A percentile compares a stretch with the other conserved stretches of the same genome.
phyloP scores from a whole-genome alignment of 2,113 vertebrate species.

The Dipodomys spectabilis region DNA sequence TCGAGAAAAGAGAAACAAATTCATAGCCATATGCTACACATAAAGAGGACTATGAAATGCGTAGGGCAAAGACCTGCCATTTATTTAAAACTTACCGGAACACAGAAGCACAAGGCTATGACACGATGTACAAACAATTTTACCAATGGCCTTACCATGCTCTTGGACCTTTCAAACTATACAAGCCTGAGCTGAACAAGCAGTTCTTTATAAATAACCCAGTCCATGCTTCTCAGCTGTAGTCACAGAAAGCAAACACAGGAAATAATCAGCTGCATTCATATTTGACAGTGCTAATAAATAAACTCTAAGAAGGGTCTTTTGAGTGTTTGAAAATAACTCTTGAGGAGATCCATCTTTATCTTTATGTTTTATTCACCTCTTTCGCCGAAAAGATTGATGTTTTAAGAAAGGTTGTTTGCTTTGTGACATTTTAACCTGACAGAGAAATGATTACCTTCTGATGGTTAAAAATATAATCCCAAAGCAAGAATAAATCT shows the following conservation, averaged over 20 bases:
- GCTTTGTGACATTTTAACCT: not conserved
- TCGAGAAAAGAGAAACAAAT: not conserved
- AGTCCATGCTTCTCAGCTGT: not conserved
- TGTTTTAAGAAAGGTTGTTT: conserved; percentile 33
- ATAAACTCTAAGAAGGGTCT: not conserved
- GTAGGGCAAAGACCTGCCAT: not conserved
- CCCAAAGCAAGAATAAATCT: not conserved
- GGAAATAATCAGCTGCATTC: not conserved
- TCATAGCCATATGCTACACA: not conserved
- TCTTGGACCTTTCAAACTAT: not conserved
- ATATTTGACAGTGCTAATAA: not conserved
- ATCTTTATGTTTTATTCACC: not conserved
- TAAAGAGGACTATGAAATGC: not conserved
- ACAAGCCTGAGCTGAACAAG: not conserved
- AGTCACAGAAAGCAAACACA: not conserved
- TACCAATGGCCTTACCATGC: not conserved
- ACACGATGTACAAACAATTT: not conserved
- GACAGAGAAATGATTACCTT: not conserved
- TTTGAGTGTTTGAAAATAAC: not conserved
- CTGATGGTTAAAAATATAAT: conserved; percentile 11
- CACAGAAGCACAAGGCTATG: not conserved
- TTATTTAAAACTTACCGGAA: not conserved
- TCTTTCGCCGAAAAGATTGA: conserved; percentile 28
- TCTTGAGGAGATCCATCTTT: not conserved
- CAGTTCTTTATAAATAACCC: not conserved